These are phyloP conservation scores for Lithobates sylvaticus DNA, from an alignment of 2,797 vertebrate species.

Conservation along the genomic window DNA sequence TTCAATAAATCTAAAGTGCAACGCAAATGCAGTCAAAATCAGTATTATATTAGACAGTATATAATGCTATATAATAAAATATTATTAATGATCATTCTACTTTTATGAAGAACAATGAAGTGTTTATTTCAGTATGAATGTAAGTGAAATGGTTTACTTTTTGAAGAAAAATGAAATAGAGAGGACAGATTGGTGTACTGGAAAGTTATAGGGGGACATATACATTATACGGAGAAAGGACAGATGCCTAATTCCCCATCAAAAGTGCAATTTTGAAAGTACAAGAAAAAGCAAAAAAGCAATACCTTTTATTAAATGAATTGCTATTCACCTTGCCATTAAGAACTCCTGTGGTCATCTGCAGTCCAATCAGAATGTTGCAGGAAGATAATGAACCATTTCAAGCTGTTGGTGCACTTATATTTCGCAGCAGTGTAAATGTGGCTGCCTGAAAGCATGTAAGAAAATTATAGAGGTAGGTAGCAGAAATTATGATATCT, in stretches of 20 bases:
- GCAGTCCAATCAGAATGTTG: slow-evolving; percentile 4
- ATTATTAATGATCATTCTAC: neutral
- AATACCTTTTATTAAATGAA: neutral
- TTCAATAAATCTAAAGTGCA: neutral
- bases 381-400: neutral
- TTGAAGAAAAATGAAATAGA: neutral
- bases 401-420: slow-evolving; percentile 6
- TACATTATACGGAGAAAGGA: neutral
- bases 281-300: neutral
- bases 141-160: too few species aligned
- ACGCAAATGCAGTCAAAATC: too few species aligned
- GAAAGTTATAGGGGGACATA: neutral
- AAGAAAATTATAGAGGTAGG: slow-evolving; percentile 12
- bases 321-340: slow-evolving; percentile 2
- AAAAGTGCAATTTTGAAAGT: neutral
- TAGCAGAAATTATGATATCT: neutral
- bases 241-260: neutral
- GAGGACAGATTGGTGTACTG: neutral
- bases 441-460: slow-evolving; percentile 8
- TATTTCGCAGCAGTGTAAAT: neutral
- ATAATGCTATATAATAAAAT: neutral
- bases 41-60: too few species aligned
- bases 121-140: neutral
- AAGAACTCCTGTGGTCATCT: slow-evolving; percentile 8
- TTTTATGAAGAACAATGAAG: neutral